Conservation (phyloP, 2,113 vertebrate genomes). For the Apaloderma vittatum region DNA sequence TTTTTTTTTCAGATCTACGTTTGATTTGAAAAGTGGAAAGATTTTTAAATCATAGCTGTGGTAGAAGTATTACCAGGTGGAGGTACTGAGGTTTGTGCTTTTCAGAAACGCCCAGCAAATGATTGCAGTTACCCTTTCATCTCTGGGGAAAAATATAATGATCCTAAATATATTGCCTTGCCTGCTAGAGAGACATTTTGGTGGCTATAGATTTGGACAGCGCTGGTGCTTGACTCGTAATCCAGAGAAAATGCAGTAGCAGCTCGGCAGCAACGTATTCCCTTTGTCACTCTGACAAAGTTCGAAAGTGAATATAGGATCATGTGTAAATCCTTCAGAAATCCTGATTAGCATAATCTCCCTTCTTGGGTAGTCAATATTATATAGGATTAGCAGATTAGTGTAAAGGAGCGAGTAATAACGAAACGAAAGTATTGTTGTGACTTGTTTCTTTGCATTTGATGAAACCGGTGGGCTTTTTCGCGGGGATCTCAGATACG, state of each 20-base stretch:
- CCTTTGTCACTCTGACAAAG: background rate
- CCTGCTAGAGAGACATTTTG: background rate
- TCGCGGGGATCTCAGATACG: background rate
- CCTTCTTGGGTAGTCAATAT: background rate
- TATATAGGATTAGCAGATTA: constrained; percentile 37
- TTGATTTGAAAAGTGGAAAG: background rate
- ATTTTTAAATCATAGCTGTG: background rate
- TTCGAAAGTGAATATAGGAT: constrained; percentile 30
- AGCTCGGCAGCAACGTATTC: background rate
- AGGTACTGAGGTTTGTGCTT: background rate
- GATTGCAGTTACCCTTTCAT: background rate
- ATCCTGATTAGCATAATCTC: constrained; percentile 56
- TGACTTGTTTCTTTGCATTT: background rate
- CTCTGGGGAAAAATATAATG: background rate
- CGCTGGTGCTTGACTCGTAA: background rate
- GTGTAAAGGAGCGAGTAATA: background rate
- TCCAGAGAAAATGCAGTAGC: background rate
- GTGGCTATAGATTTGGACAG: background rate
- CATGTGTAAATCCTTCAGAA: constrained; percentile 34
- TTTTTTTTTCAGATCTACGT: background rate
- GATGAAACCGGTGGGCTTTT: background rate
- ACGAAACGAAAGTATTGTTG: background rate
- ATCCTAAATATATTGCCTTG: background rate
- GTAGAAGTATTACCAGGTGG: background rate
- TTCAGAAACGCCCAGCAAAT: background rate